Evolutionary conservation across 2,888 invertebrate genomes (phyloP), one percentile per base, ranked within the genome.

Genomic region (Dryobota labecula): DNA sequence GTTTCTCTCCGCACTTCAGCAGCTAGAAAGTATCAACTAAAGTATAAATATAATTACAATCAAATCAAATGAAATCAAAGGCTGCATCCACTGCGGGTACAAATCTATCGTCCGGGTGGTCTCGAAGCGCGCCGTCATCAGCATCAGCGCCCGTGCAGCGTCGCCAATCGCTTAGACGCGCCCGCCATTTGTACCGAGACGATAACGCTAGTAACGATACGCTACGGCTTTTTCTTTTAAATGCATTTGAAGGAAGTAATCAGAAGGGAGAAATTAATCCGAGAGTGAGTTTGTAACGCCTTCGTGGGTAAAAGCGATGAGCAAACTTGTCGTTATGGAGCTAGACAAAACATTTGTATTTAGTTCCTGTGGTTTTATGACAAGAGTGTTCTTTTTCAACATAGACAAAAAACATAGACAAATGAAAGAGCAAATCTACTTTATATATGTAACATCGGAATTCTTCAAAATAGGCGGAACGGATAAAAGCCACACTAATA

Each of bases 111-210:
- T 41, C 73, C 76, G 80, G 84, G 82, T 82, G 84, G 80, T 82
- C 80, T 60, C 30, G 45, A 56, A 56, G 27, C 67, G 84, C 72
- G 74, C 66, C 73, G 77, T 78, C 85, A 84, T 77, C 70, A 73
- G 80, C 73, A 83, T 76, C 72, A 72, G 82, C 76, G 78, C 43
- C 36, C 45, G 77, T 70, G 73, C 78, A 78, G 85, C 85, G 81
- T 86, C 57, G 71, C 86, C 76, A 87, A 87, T 87, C 85, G 86
- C 51, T 86, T 83, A 73, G 80, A 83, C 71, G 72, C 83, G 81
- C 73, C 63, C 61, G 72, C 68, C 68, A 66, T 72, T 76, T 72
- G 73, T 78, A 71, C 68, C 61, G 64, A 56, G 62, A 70, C 65
- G 47, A 49, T 68, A 54, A 27, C 49, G 53, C n/a, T n/a, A n/a